phyloP scores from a whole-genome alignment of 2,113 vertebrate genomes.

The Salvelinus alpinus region DNA sequence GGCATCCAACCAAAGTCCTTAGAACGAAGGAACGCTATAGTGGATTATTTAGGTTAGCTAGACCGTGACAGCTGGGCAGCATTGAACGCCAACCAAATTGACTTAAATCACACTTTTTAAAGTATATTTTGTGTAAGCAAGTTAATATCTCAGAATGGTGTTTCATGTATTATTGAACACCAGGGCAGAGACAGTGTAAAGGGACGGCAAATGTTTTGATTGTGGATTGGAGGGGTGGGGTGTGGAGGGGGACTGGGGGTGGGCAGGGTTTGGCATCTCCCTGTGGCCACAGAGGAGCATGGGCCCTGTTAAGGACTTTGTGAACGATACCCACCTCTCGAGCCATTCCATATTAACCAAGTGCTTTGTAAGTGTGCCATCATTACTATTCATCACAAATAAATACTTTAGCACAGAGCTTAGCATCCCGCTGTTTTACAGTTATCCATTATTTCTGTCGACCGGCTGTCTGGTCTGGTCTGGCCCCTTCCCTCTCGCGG shows the following conservation, averaged over 20 bases:
- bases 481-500: constrained; percentile 20
- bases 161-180: constrained; percentile 77
- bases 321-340: constrained; percentile 41
- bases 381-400: constrained; percentile 80
- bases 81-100: constrained; percentile 69
- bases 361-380: constrained; percentile 74
- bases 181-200: constrained; percentile 56
- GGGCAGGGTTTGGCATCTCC: constrained; percentile 49
- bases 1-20: constrained; percentile 55
- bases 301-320: constrained; percentile 40
- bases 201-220: constrained; percentile 65
- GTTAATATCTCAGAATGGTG: constrained; percentile 78
- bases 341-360: constrained; percentile 72
- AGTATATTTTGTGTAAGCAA: constrained; percentile 71
- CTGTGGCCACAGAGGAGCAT: constrained; percentile 34
- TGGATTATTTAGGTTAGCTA: constrained; percentile 78
- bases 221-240: constrained; percentile 35
- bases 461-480: constrained; percentile 51
- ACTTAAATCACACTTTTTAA: constrained; percentile 70
- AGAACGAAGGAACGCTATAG: constrained; percentile 55
- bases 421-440: constrained; percentile 70
- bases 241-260: not conserved
- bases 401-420: constrained; percentile 78
- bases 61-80: constrained; percentile 75
- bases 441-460: constrained; percentile 67